Conservation (phyloP, 2,888 invertebrate species). For the Helleia helle region DNA sequence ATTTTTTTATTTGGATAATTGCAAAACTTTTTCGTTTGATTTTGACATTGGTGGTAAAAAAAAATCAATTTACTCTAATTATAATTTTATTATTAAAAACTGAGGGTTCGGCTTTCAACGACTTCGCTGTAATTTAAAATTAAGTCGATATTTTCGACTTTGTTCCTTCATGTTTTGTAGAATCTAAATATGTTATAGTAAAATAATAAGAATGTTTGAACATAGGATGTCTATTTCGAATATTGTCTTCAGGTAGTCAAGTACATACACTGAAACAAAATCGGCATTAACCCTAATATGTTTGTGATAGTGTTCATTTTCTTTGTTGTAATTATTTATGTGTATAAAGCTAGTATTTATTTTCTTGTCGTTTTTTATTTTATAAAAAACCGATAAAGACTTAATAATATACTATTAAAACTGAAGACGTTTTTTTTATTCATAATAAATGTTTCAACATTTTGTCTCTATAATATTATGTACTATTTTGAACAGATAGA, state of each 20-base stretch:
- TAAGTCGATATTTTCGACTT: too few species aligned
- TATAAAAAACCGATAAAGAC: slow-evolving; percentile 8
- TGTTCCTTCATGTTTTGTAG: too few species aligned
- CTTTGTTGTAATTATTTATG: slow-evolving; percentile 3
- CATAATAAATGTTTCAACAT: not conserved
- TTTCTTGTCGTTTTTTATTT: slow-evolving; percentile 6
- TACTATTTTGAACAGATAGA: not conserved
- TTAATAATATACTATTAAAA: slow-evolving; percentile 6
- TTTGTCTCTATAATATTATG: not conserved
- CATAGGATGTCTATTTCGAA: not conserved
- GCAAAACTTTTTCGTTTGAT: too few species aligned
- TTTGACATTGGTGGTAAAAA: too few species aligned
- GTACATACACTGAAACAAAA: too few species aligned
- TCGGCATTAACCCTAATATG: not conserved
- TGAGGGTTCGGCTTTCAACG: too few species aligned
- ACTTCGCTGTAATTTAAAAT: too few species aligned
- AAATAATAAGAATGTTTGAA: not conserved
- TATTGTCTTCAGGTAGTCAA: too few species aligned
- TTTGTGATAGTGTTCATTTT: not conserved
- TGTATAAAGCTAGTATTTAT: slow-evolving; percentile 2
- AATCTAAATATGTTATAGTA: not conserved
- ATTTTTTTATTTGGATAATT: too few species aligned
- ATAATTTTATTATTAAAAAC: too few species aligned
- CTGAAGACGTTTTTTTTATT: not conserved
- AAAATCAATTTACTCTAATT: too few species aligned